Evolutionary conservation across 2,888 invertebrate species (phyloP), one percentile per base, ranked within the genome.

Genomic region (Pheosia tremula): DNA sequence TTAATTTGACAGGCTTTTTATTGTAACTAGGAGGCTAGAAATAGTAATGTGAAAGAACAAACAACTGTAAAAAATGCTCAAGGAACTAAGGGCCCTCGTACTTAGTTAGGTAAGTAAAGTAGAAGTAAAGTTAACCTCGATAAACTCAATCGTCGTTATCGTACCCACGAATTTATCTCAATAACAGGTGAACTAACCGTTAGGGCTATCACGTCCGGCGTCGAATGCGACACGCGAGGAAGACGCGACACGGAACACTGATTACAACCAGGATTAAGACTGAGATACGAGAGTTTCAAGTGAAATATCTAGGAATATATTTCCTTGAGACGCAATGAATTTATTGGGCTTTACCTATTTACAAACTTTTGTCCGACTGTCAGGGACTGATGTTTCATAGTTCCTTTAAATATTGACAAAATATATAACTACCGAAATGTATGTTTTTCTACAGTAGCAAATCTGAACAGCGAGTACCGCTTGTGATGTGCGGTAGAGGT

Each of bases 121-220:
- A 24, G 24, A 24, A 24, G 24, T 24, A 24, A 24, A 24, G 24
- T 24, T 24, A 24, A 24, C 24, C 24, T 24, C 52, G 36, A 38
- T 38, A 37, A 54, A 38, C 54, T 11, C 38, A 11, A 55, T 39
- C 39, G n/a, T 8, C 59, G 47, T 59, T 61, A 61, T 59, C 62
- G 56, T 56, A 56, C 59, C 56, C 59, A 64, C 58, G 64, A 75
- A 71, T 72, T 72, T 75, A 71, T 74, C 75, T 75, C 69, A 74
- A 72, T 72, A 72, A 68, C 62, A 64, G 64, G 37, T 11, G 72
- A 74, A 72, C 65, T 71, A 71, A 72, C 69, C 71, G 63, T 55
- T 53, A 49, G 58, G 54, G 65, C 57, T 63, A 64, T 66, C 64
- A 47, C 60, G 57, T 69, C 69, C 68, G 63, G 58, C 54, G 61